A percentile compares a stretch with the other conserved stretches of the same genome.
Conservation (phyloP, 2,113 vertebrate genomes). For the Psophia crepitans region DNA sequence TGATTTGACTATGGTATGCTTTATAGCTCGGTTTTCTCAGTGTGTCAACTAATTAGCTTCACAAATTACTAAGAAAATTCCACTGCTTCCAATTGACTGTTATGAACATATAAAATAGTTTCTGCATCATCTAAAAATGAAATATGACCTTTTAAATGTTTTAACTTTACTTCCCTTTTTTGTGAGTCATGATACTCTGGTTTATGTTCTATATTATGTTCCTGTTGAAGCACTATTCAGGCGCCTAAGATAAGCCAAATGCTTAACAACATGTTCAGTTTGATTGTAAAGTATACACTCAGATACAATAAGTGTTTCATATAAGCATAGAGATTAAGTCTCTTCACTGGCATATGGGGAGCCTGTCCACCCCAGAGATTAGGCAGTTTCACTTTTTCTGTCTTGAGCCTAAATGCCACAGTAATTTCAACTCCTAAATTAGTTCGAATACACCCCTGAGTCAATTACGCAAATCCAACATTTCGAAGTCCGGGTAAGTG, state of each 20-base stretch:
- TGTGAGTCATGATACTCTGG: constrained; percentile 21
- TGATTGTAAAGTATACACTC: background rate
- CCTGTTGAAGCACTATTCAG: background rate
- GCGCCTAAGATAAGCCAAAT: background rate
- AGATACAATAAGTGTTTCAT: background rate
- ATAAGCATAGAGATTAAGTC: background rate
- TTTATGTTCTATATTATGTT: constrained; percentile 7
- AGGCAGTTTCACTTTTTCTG: background rate
- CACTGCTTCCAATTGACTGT: constrained; percentile 17
- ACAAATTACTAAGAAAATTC: constrained; percentile 48
- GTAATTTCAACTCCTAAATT: background rate
- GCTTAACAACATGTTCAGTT: background rate
- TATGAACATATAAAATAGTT: background rate
- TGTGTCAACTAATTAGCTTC: constrained; percentile 50
- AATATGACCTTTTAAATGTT: constrained; percentile 40
- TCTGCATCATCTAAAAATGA: constrained; percentile 24
- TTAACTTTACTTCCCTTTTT: background rate
- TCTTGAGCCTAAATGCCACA: background rate
- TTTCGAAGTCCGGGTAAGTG: background rate
- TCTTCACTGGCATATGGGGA: background rate
- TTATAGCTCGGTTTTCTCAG: constrained; percentile 16
- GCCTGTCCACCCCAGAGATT: background rate
- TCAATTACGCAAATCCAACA: background rate
- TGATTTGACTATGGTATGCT: constrained; percentile 36
- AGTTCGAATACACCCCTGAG: background rate